Conservation (phyloP, 2,888 invertebrate species). For the Empis livida region DNA sequence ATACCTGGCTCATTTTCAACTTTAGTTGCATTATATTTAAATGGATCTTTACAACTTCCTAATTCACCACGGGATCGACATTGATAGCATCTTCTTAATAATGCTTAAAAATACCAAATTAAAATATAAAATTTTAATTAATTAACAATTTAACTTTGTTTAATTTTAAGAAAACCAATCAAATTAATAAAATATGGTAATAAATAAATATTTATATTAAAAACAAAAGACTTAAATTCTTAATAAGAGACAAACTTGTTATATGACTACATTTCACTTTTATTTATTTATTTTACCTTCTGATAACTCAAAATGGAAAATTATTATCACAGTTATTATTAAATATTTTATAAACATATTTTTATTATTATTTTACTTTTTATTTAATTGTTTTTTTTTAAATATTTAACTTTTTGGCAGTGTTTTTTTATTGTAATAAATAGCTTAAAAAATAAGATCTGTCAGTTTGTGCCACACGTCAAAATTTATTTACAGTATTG, state of each 20-base stretch:
- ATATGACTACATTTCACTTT: not conserved
- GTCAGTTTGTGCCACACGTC: no score
- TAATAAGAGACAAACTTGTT: not conserved
- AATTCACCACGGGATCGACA: slow-evolving; percentile 79
- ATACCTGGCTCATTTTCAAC: slow-evolving; percentile 58
- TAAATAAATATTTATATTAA: no score
- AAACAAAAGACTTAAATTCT: slow-evolving; percentile 1
- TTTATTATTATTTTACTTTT: not conserved
- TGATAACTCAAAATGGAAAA: not conserved
- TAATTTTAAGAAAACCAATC: no score
- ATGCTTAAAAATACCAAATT: slow-evolving; percentile 39
- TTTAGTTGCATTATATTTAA: slow-evolving; percentile 63
- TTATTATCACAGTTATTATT: not conserved
- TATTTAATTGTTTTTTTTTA: not conserved
- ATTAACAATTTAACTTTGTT: no score
- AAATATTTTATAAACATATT: not conserved
- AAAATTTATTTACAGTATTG: no score
- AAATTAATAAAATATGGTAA: no score
- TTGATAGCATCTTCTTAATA: slow-evolving; percentile 61
- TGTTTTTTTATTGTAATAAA: not conserved
- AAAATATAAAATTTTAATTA: no score
- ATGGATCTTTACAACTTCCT: slow-evolving; percentile 81
- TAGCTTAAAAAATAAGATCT: no score
- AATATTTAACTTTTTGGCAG: not conserved
- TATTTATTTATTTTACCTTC: not conserved